Evolutionary conservation across 2,113 vertebrate genomes (phyloP), one percentile per base, ranked within the genome.

Genomic region (Tretioscincus oriximinensis): DNA sequence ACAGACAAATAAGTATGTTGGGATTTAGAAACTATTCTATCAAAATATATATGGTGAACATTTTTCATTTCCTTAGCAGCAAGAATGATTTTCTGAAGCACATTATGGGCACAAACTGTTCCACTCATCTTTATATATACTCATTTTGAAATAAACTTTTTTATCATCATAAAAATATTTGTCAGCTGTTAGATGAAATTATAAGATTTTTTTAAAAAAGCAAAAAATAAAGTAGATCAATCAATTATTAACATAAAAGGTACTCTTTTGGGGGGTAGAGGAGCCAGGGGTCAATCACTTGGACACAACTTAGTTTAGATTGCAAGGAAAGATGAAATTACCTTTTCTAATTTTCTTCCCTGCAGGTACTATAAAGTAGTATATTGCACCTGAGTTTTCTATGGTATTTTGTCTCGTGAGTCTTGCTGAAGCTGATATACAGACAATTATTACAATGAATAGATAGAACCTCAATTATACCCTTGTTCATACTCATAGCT

Each of bases 11-110:
- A 54, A 65, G 70, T 86, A 78, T 79, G 86, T 87, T 88, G 72
- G 89, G 80, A 88, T 86, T 87, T 86, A 81, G 85, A 89, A 90
- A 89, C 83, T 84, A 61, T 61, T 69, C 31, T 8, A 9, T 22
- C 69, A 49, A 58, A 72, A 58, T 45, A 75, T 21, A 31, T 51
- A 73, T 47, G 67, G 84, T 86, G 65, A 76, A 24, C 28, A 41
- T 89, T 92, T 89, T 91, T 85, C 88, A 90, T 92, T 87, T 89
- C 9, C 85, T 81, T 76, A 91, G 89, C 88, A 91, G 87, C 84
- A 85, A 91, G 86, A 69, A 85, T 78, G 70, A 83, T 84, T 81
- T 89, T 90, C 90, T 84, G 26, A 74, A 41, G 88, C 82, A 87
- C 82, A 86, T 82, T 77, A 90, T 92, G 88, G n/a, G 86, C 86